Conservation (phyloP, 2,888 invertebrate genomes). For the Ischnus inquisitorius region DNA sequence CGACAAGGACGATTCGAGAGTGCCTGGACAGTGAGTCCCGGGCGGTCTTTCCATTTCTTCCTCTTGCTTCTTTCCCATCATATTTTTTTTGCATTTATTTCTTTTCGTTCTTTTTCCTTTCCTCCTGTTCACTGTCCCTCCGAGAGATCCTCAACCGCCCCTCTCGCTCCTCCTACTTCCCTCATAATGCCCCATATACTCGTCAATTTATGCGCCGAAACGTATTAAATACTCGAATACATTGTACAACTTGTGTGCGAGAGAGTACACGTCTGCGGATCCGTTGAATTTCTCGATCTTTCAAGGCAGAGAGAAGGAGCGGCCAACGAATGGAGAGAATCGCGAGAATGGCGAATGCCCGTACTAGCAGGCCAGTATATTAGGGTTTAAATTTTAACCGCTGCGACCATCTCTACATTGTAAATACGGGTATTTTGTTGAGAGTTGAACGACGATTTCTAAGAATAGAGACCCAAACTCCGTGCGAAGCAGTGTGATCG, state of each 20-base stretch:
- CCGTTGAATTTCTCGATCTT: constrained; percentile 63
- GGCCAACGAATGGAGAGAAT: constrained; percentile 55
- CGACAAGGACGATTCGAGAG: constrained; percentile 52
- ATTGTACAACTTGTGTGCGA: constrained; percentile 66
- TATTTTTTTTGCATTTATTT: constrained; percentile 28
- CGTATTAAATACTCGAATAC: constrained; percentile 82
- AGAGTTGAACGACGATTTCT: constrained; percentile 75
- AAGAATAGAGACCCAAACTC: constrained; percentile 78
- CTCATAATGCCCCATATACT: constrained; percentile 84
- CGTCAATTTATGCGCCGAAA: constrained; percentile 84
- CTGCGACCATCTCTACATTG: constrained; percentile 82
- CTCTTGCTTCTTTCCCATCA: constrained; percentile 41
- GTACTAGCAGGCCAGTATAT: constrained; percentile 75
- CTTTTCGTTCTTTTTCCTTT: constrained; percentile 17
- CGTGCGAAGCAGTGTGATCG: constrained; percentile 61
- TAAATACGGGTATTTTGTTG: constrained; percentile 80
- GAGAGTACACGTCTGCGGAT: constrained; percentile 44
- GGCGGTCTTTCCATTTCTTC: constrained; percentile 69
- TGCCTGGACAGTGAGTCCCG: constrained; percentile 57
- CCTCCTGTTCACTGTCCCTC: constrained; percentile 47
- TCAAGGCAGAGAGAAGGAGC: constrained; percentile 36
- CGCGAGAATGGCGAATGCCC: constrained; percentile 49
- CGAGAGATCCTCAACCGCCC: constrained; percentile 43
- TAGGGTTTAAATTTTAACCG: constrained; percentile 83
- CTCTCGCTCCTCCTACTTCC: constrained; percentile 71